A percentile compares a stretch with the other conserved stretches of the same genome.
phyloP scores from a whole-genome alignment of 2,888 invertebrate genomes.

The Ernsta delagoae region DNA sequence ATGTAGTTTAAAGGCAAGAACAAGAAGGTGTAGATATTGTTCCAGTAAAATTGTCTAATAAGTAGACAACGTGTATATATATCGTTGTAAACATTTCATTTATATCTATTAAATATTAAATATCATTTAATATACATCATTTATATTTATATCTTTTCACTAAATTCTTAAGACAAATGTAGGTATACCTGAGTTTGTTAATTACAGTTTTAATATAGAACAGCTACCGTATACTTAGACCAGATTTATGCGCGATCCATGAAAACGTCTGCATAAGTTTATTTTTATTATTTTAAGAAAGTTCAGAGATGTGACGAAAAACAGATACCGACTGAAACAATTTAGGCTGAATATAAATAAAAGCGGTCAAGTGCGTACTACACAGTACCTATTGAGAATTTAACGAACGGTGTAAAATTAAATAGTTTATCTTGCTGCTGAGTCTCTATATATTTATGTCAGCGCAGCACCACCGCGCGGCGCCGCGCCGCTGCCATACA shows the following conservation, averaged over 20 bases:
- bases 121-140: no score
- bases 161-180: no score
- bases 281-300: slow-evolving; percentile 23
- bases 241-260: slow-evolving; percentile 7
- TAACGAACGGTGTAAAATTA: slow-evolving; percentile 12
- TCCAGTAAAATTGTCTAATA: no score
- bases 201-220: not conserved
- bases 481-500: no score
- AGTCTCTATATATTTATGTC: slow-evolving; percentile 8
- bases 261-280: slow-evolving; percentile 16
- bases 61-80: no score
- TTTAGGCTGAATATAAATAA: slow-evolving; percentile 30
- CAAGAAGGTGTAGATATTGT: no score
- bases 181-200: not conserved
- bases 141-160: no score
- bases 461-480: no score
- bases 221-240: not conserved
- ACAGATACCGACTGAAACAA: slow-evolving; percentile 22
- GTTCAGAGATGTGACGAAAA: slow-evolving; percentile 18
- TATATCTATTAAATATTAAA: no score
- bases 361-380: slow-evolving; percentile 27
- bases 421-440: slow-evolving; percentile 10
- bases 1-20: no score
- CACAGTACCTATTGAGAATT: slow-evolving; percentile 11
- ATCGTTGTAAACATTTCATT: no score